phyloP scores from a whole-genome alignment of 2,113 vertebrate genomes.

The Gambusia holbrooki region DNA sequence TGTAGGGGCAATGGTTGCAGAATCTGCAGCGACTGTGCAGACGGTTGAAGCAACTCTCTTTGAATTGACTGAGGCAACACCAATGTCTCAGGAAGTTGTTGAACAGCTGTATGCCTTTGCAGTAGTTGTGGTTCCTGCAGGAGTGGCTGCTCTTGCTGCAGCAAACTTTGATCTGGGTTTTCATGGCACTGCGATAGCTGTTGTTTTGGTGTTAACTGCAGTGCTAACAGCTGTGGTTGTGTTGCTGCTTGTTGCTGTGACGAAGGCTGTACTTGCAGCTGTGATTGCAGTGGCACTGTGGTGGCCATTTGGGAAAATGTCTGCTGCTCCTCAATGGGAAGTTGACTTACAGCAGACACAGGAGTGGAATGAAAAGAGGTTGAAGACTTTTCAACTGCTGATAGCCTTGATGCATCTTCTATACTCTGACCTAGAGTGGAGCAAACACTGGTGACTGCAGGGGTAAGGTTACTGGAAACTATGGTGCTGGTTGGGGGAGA shows the following conservation, averaged over 20 bases:
- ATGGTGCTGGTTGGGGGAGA: conserved; percentile 25
- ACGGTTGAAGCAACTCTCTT: conserved; percentile 53
- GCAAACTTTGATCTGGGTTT: conserved; percentile 58
- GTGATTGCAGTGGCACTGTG: conserved; percentile 21
- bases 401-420: conserved; percentile 43
- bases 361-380: conserved; percentile 56
- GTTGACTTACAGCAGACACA: conserved; percentile 43
- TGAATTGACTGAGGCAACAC: conserved; percentile 29
- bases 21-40: conserved; percentile 54
- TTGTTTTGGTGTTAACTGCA: conserved; percentile 38
- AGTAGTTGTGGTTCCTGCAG: conserved; percentile 62
- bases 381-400: conserved; percentile 40
- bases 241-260: conserved; percentile 28
- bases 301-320: conserved; percentile 26
- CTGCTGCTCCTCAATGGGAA: conserved; percentile 56
- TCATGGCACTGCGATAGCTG: conserved; percentile 41
- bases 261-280: conserved; percentile 34
- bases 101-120: conserved; percentile 51
- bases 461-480: conserved; percentile 29
- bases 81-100: conserved; percentile 51
- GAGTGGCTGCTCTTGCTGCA: conserved; percentile 52
- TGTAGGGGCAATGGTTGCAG: conserved; percentile 51
- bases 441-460: conserved; percentile 49
- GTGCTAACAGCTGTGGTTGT: conserved; percentile 36
- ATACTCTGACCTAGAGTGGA: conserved; percentile 47